A percentile compares a stretch with the other conserved stretches of the same genome.
phyloP scores from a whole-genome alignment of 2,888 invertebrate species.

The Lepeophtheirus nordmannii region DNA sequence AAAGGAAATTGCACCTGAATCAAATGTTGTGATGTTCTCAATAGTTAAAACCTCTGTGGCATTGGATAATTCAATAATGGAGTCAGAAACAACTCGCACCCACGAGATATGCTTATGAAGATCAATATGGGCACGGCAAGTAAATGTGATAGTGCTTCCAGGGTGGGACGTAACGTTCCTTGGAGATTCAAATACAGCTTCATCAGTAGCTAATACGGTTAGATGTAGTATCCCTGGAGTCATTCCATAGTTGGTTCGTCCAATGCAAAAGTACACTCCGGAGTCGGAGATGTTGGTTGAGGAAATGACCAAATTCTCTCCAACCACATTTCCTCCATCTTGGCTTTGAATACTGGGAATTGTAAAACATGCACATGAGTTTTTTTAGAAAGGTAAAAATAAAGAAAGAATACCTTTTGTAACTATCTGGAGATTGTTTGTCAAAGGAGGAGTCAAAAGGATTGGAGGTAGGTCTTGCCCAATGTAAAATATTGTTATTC shows the following conservation, averaged over 20 bases:
- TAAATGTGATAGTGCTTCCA: constrained; percentile 51
- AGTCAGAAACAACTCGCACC: constrained; percentile 25
- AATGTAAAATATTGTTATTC: background rate
- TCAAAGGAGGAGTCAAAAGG: background rate
- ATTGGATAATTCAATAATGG: constrained; percentile 25
- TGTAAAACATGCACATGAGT: background rate
- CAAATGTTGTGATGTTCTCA: constrained; percentile 53
- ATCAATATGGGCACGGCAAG: background rate
- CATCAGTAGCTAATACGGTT: background rate
- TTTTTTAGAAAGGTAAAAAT: background rate
- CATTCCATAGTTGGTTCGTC: background rate
- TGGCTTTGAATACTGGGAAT: background rate
- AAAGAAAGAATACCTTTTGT: background rate
- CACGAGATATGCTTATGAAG: background rate
- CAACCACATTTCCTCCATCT: background rate
- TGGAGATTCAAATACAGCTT: constrained; percentile 36
- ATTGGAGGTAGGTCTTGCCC: constrained; percentile 2
- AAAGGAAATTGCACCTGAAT: background rate
- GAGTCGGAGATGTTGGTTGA: background rate
- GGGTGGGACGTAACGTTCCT: constrained; percentile 60
- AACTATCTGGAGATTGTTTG: background rate
- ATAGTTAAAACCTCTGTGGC: constrained; percentile 57
- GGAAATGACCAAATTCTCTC: background rate
- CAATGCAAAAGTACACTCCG: constrained; percentile 17
- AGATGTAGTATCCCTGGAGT: constrained; percentile 15